Evolutionary conservation across 1,140 invertebrate genomes (phyloP), one percentile per base, ranked within the genome.

Genomic region (Chrysoperla carnea): DNA sequence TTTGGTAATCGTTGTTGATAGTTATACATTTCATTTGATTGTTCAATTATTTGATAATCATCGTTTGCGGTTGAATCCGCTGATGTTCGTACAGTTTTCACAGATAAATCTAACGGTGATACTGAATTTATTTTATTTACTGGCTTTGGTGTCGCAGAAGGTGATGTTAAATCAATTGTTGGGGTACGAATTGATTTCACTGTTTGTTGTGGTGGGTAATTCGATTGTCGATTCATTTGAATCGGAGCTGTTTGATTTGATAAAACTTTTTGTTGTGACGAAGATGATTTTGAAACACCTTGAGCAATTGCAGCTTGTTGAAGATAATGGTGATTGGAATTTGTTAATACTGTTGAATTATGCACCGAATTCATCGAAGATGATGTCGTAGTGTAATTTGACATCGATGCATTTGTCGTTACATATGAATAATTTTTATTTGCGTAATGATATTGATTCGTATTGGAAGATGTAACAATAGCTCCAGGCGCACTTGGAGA

Each of bases 21-120:
- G 17, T 50, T 44, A 0, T 57, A 56, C 27, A 7, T 54, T 54
- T 6, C 42, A 42, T 4, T 49, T 52, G 12, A 58, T 62, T 9
- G 47, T 59, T 43, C 57, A 56, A 54, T 61, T 61, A 40, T 28
- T 38, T 42, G 35, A 48, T 38, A 33, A 39, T 82, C 78, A 50
- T 83, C 79, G 52, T 78, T 72, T 1, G 78, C 76, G 1, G 84
- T 86, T 1, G 84, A 86, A 58, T 88, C 84, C 0, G 84, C 84
- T 1, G 82, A 79, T 31, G 83, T 85, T 51, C 84, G 76, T 0
- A 88, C 76, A 0, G 84, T 87, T 55, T 86, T 87, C 29, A 88
- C 82, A 0, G 84, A 87, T 9, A 88, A 63, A 60, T 89, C 85
- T 37, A 89, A 56, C 0, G 84, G 84, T 1, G 81, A 85, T 54